A percentile compares a stretch with the other conserved stretches of the same genome.
Evolutionary conservation across 2,797 vertebrate genomes (phyloP).

Genomic region (Neosalanx taihuensis): DNA sequence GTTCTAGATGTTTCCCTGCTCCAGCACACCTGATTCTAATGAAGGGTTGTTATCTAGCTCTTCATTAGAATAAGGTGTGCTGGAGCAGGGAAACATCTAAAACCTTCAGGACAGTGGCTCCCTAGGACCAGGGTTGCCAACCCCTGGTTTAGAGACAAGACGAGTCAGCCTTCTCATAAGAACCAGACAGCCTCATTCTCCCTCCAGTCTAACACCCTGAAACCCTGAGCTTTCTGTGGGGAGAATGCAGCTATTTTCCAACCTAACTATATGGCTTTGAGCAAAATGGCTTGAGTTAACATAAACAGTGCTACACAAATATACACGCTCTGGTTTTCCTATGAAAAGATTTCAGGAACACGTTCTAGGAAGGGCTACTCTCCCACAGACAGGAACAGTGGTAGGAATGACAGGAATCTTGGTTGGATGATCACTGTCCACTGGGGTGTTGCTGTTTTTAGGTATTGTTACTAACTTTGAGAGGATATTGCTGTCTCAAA

Average conservation of each 20-base stretch:
- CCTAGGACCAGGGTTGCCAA: no score
- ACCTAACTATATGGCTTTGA: conserved; percentile 13
- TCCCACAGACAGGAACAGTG: background rate
- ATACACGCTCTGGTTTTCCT: conserved; percentile 23
- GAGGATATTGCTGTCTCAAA: no score
- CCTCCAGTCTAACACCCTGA: conserved; percentile 7
- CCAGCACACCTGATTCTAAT: no score
- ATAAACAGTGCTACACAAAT: conserved; percentile 33
- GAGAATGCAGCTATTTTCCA: conserved; percentile 15
- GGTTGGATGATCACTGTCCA: conserved; percentile 5
- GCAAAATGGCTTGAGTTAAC: conserved; percentile 13
- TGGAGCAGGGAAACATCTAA: no score
- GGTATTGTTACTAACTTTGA: background rate
- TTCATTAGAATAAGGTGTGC: no score
- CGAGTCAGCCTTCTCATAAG: background rate
- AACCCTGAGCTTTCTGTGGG: conserved; percentile 11
- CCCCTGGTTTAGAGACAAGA: background rate
- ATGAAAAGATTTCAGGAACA: conserved; percentile 20
- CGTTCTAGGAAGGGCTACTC: conserved; percentile 8
- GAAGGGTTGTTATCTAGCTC: no score
- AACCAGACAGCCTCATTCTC: background rate
- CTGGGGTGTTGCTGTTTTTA: conserved; percentile 6
- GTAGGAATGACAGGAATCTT: conserved; percentile 14
- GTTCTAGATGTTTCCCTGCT: no score
- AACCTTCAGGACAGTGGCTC: no score